Evolutionary conservation across 2,797 vertebrate genomes (phyloP).

Genomic region (Dallia pectoralis): DNA sequence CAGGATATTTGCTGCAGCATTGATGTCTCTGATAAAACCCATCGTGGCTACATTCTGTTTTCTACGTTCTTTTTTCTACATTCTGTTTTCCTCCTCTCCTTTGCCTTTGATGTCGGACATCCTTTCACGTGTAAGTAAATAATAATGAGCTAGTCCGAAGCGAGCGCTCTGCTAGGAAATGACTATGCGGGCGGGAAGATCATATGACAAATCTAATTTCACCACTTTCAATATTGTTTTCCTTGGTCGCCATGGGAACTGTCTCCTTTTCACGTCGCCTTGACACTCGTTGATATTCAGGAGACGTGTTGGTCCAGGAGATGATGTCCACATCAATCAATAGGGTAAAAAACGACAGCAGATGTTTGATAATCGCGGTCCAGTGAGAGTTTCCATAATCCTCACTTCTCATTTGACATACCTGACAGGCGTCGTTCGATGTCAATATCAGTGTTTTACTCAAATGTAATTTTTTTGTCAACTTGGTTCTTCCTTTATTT

Average conservation of each 20-base stretch:
- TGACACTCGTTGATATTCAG: background rate
- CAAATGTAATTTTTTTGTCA: background rate
- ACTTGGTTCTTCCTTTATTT: background rate
- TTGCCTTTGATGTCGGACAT: background rate
- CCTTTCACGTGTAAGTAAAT: background rate
- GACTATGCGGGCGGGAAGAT: background rate
- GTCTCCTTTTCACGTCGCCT: background rate
- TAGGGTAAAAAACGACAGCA: background rate
- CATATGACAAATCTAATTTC: background rate
- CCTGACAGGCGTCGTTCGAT: background rate
- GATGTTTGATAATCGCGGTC: background rate
- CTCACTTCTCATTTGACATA: background rate
- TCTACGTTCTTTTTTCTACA: too few species aligned
- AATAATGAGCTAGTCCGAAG: background rate
- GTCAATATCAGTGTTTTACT: background rate
- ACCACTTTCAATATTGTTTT: background rate
- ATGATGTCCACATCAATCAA: background rate
- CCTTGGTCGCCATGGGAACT: conserved; percentile 2
- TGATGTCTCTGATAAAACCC: conserved; percentile 1
- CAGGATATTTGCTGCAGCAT: conserved; percentile 6
- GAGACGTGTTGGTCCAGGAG: background rate
- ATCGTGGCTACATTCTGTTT: background rate
- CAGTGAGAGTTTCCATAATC: background rate
- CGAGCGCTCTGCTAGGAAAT: background rate
- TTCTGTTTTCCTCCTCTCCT: background rate